phyloP scores from a whole-genome alignment of 2,888 invertebrate genomes.

The Ornithoptera alexandrae region DNA sequence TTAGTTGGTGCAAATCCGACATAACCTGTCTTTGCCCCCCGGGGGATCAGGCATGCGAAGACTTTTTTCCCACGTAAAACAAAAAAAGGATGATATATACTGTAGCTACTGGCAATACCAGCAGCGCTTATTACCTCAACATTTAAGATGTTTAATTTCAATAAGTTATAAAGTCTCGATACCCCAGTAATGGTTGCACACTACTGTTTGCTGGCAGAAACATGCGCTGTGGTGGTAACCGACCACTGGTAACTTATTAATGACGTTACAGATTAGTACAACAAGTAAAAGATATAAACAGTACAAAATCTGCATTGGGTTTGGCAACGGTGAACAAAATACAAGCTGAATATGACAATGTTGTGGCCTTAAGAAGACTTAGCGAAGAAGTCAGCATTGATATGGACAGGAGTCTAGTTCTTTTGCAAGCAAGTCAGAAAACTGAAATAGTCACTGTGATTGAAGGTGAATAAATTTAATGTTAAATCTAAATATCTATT shows the following conservation, averaged over 20 bases:
- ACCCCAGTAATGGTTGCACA: no score
- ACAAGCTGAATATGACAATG: slow-evolving; percentile 89
- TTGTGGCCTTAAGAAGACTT: slow-evolving; percentile 87
- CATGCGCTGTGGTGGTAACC: no score
- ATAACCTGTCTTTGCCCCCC: no score
- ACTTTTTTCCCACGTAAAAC: no score
- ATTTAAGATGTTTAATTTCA: no score
- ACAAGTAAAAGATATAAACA: slow-evolving; percentile 88
- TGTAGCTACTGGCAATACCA: no score
- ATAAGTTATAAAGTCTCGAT: no score
- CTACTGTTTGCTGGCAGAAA: no score
- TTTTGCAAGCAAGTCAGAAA: slow-evolving; percentile 83
- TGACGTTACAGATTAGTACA: slow-evolving; percentile 83
- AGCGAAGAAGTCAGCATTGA: slow-evolving; percentile 88
- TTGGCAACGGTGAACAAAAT: slow-evolving; percentile 88
- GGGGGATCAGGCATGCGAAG: no score
- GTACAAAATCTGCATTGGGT: slow-evolving; percentile 60
- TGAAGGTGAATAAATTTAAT: slow-evolving; percentile 41
- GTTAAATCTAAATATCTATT: not conserved
- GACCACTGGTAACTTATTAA: not conserved
- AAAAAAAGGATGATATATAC: no score
- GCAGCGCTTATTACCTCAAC: no score
- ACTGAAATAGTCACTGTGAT: slow-evolving; percentile 36
- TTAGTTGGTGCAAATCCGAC: no score
- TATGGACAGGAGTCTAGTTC: slow-evolving; percentile 86